A percentile compares a stretch with the other conserved stretches of the same genome.
phyloP scores from a whole-genome alignment of 2,888 invertebrate genomes.

The Caenorhabditis afra region DNA sequence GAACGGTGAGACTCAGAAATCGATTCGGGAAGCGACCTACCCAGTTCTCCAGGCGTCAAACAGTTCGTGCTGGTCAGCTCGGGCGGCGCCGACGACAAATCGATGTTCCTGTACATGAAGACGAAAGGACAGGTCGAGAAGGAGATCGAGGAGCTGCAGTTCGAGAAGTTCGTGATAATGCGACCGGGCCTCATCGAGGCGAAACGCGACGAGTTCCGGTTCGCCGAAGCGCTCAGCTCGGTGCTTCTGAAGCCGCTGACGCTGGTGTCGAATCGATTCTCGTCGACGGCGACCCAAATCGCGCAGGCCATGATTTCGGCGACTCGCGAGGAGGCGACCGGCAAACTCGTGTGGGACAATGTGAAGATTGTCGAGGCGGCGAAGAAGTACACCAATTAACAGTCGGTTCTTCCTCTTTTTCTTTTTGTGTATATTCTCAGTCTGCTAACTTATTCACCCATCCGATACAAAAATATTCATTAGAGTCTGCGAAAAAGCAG shows the following conservation, averaged over 20 bases:
- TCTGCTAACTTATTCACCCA: background rate
- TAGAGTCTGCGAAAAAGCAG: background rate
- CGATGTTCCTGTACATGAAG: constrained; percentile 82
- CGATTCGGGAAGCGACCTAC: too few relatives aligned
- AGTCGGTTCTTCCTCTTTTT: constrained; percentile 21
- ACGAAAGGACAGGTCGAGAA: constrained; percentile 81
- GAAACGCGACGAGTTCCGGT: constrained; percentile 49
- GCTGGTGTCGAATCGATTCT: constrained; percentile 49
- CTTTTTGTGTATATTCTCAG: background rate
- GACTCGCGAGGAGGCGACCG: constrained; percentile 35
- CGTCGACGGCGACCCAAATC: constrained; percentile 59
- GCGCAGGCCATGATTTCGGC: constrained; percentile 66
- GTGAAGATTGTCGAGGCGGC: constrained; percentile 58
- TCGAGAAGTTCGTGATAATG: constrained; percentile 66
- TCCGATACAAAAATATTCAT: background rate
- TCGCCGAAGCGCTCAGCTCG: constrained; percentile 44
- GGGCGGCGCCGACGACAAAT: constrained; percentile 82
- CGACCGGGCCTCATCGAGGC: constrained; percentile 67
- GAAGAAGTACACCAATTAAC: constrained; percentile 52
- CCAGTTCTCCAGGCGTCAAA: constrained; percentile 79
- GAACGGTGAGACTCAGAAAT: constrained; percentile 46
- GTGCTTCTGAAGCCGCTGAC: constrained; percentile 61
- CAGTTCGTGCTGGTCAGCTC: constrained; percentile 83
- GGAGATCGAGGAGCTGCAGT: constrained; percentile 64
- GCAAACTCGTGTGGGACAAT: constrained; percentile 61